Percentiles rank a stretch among this genome's conserved stretches.
Conservation (phyloP, 1,140 invertebrate species). For the Sycophila sp. region DNA sequence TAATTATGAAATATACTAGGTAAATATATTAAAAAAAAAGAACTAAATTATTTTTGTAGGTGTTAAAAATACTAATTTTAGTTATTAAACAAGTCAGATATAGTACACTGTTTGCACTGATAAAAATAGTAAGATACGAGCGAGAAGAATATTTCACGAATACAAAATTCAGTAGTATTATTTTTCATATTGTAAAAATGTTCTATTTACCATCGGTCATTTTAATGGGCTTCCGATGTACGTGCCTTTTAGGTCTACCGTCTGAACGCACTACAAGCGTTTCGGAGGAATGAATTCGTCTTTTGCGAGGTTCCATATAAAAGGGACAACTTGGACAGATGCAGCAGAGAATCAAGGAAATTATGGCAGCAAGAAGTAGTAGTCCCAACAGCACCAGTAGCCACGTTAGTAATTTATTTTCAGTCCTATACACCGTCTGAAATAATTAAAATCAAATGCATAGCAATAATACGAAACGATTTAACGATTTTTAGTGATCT, state of each 20-base stretch:
- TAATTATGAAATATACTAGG: too few species aligned
- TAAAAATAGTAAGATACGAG: too few species aligned
- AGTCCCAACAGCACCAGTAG: slow-evolving; percentile 78
- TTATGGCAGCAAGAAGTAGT: slow-evolving; percentile 75
- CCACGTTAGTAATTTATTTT: slow-evolving; percentile 80
- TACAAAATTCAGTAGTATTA: too few species aligned
- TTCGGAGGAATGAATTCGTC: slow-evolving; percentile 78
- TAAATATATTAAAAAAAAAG: too few species aligned
- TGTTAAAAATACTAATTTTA: too few species aligned
- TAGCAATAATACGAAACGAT: background rate
- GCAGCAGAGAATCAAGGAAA: slow-evolving; percentile 80
- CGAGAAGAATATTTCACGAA: too few species aligned
- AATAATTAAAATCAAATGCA: background rate
- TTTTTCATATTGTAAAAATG: too few species aligned
- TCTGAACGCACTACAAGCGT: slow-evolving; percentile 71
- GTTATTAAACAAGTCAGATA: too few species aligned
- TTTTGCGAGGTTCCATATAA: slow-evolving; percentile 80
- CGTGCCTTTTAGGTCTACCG: slow-evolving; percentile 55
- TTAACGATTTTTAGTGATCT: slow-evolving; percentile 1
- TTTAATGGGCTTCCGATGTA: slow-evolving; percentile 51
- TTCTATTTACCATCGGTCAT: slow-evolving; percentile 47
- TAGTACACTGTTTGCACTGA: too few species aligned
- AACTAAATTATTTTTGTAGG: too few species aligned
- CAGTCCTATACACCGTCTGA: slow-evolving; percentile 76
- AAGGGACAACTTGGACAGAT: slow-evolving; percentile 83